These are phyloP conservation scores for Lysandra bellargus DNA, from an alignment of 2,888 invertebrate species.

Conservation along the genomic window DNA sequence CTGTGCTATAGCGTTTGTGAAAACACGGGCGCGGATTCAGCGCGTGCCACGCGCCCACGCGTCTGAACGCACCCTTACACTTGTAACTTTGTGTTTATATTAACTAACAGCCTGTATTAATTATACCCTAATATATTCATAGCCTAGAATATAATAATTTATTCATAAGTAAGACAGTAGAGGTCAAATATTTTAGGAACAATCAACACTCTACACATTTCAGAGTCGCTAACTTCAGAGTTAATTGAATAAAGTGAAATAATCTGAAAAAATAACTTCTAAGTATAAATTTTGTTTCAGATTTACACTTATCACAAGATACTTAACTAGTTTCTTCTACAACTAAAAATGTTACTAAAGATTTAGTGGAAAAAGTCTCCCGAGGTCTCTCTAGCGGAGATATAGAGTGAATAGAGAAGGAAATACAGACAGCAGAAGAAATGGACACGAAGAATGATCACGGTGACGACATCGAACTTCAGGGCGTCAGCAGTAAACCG, in stretches of 20 bases:
- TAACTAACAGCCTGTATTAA: too few relatives aligned
- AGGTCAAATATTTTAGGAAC: too few relatives aligned
- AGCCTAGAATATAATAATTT: too few relatives aligned
- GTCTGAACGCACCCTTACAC: too few relatives aligned
- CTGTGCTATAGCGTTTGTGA: too few relatives aligned
- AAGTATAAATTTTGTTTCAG: constrained; percentile 54
- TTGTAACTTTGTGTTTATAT: too few relatives aligned
- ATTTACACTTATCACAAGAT: constrained; percentile 48
- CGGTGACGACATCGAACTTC: constrained; percentile 71
- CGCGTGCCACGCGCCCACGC: too few relatives aligned
- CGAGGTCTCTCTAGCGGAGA: constrained; percentile 42
- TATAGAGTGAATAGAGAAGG: constrained; percentile 36
- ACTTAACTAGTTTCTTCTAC: constrained; percentile 59
- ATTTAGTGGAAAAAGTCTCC: constrained; percentile 56
- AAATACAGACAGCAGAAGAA: constrained; percentile 44
- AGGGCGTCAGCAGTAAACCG: constrained; percentile 66
- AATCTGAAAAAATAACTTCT: not conserved
- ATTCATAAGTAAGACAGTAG: too few relatives aligned
- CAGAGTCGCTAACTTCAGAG: not conserved
- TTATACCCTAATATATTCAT: too few relatives aligned
- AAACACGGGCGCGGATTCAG: too few relatives aligned
- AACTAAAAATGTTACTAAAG: constrained; percentile 58
- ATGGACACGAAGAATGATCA: constrained; percentile 71
- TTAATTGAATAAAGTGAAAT: not conserved
- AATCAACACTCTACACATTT: too few relatives aligned